phyloP scores from a whole-genome alignment of 2,797 vertebrate species.

The Myoxocephalus aenaeus region DNA sequence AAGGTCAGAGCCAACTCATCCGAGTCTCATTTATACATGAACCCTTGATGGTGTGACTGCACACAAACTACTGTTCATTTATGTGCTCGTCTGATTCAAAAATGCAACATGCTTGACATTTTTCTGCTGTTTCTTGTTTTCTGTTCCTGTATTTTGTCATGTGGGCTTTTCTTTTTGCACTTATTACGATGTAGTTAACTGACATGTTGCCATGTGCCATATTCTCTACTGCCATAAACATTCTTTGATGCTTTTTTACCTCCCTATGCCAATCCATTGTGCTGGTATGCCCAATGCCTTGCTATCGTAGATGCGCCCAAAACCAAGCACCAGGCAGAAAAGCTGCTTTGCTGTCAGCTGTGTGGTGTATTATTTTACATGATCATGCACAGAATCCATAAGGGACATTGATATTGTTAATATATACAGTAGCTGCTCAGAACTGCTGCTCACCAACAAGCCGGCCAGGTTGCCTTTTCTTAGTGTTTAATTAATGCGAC shows the following conservation, averaged over 20 bases:
- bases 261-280: constrained; percentile 73
- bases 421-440: constrained; percentile 63
- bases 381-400: constrained; percentile 44
- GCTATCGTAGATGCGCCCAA: constrained; percentile 47
- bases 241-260: constrained; percentile 53
- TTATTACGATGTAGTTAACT: constrained; percentile 47
- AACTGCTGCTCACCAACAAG: constrained; percentile 62
- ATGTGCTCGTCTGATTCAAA: constrained; percentile 28
- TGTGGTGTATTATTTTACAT: constrained; percentile 34
- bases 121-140: constrained; percentile 38
- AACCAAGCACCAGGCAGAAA: constrained; percentile 46
- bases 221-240: constrained; percentile 67
- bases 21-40: background rate
- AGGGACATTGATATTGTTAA: constrained; percentile 33
- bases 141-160: constrained; percentile 44
- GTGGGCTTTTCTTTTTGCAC: constrained; percentile 41
- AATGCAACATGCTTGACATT: constrained; percentile 48
- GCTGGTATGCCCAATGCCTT: constrained; percentile 78
- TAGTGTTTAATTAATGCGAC: constrained; percentile 50
- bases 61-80: constrained; percentile 2
- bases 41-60: constrained; percentile 16
- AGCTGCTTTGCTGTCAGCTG: constrained; percentile 55
- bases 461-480: constrained; percentile 67
- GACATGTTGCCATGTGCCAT: constrained; percentile 67
- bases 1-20: constrained; percentile 5